Evolutionary conservation across 35 echinoderm and acorn worm genomes (phyloP), one percentile per base, ranked within the genome.

Genomic region (Apostichopus parvimensis): DNA sequence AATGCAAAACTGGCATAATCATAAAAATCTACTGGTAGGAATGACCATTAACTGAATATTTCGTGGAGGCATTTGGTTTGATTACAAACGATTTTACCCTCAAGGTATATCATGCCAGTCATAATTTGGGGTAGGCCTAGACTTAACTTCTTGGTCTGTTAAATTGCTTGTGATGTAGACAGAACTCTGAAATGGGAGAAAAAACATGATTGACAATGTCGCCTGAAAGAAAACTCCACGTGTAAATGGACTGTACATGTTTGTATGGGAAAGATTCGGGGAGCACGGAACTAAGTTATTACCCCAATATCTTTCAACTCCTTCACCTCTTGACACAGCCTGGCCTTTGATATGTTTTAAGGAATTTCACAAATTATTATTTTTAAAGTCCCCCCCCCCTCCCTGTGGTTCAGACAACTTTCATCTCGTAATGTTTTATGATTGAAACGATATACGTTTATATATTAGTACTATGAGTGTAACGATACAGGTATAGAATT

Each of bases 191-290:
- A 55, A 83, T 7, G 54, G 22, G 1, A 59, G 15, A 58, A 58
- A 59, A 59, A 58, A 56, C 21, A 9, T 84, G 81, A 84, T 84
- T 84, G 81, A 58, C 81, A 84, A 8, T n/a, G 9, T 84, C 56
- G 56, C 81, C 81, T 59, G 8, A 54, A 23, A 20, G 56, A 23
- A 60, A 84, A 84, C 81, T 84, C 81, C 81, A 84, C 81, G 81
- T 84, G 81, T 84, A 17, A 54, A 18, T 75, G 71, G 71, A 18
- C 71, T 75, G 5, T 45, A 45, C 2, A 45, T 45, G 34, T 3
- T 45, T 45, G 2, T 45, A 4, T 45, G 71, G 7, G 17, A 75
- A 75, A 75, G 17, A 12, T 8, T 61, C 12, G 7, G 58, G 58
- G 8, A 61, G 58, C 58, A 61, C 2, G 58, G 12, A 61, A 61